Evolutionary conservation across 35 echinoderm and acorn worm genomes (phyloP).

Genomic region (Anneissia japonica): DNA sequence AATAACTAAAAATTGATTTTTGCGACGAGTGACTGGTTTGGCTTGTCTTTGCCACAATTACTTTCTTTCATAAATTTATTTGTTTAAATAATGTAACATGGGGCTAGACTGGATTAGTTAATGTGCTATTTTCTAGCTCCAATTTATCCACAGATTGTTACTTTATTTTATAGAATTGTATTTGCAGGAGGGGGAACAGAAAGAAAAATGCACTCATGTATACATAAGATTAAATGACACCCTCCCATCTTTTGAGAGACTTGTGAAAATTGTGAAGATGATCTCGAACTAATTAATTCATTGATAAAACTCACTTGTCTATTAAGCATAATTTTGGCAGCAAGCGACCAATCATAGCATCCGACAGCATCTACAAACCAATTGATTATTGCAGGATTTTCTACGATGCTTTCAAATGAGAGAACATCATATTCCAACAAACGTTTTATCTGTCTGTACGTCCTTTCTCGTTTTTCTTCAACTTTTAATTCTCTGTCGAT

Average conservation of each 20-base stretch:
- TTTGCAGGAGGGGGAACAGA: background rate
- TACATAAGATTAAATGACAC: background rate
- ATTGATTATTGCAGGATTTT: background rate
- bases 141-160: background rate
- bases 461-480: conserved; percentile 53
- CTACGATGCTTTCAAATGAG: conserved; percentile 4
- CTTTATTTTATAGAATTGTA: background rate
- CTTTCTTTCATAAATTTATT: too few species aligned
- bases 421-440: conserved; percentile 49
- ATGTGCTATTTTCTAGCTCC: too few species aligned
- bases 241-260: too few species aligned
- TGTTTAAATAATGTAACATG: too few species aligned
- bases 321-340: conserved; percentile 67
- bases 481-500: conserved; percentile 8
- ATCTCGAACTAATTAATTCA: background rate
- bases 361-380: conserved; percentile 40
- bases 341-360: conserved; percentile 62
- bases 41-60: too few species aligned
- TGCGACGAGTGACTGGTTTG: too few species aligned
- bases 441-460: conserved; percentile 39
- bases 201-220: background rate
- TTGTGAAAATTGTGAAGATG: background rate
- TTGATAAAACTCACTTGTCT: conserved; percentile 27
- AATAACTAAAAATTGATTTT: too few species aligned
- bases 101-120: too few species aligned